Base-by-base conservation (phyloP, 2,888 invertebrate genomes). In the Philonicus albiceps region DNA sequence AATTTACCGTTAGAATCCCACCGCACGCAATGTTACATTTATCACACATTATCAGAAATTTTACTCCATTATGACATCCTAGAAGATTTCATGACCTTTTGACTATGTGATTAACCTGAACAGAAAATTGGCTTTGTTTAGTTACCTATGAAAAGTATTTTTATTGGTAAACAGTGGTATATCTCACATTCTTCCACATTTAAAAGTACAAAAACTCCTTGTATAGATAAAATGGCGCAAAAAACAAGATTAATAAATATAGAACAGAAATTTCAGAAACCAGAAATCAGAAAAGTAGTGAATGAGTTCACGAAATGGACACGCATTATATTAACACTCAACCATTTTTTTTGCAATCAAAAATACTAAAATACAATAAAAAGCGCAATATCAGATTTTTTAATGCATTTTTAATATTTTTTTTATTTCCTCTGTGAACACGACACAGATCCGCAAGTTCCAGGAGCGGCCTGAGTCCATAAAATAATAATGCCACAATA, bases 361-460 rank as follows among this genome's bases (percentile, higher is more conserved):
- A 80, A 80, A 31, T 80, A 80, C 80, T 80, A 43, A 49, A 53
- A 80, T 53, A 80, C 80, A 80, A 1, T 80, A 49, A 80, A 80
- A 80, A 80, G 80, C 80, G 16, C 27, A 49, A 80, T 22, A 30
- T 80, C 31, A 31, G 53, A 80, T 80, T 74, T 31, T 74, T 30
- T 74, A 49, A 49, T 80, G 80, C 16, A 80, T 80, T 80, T 80
- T 80, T 80, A 49, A 49, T 49, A 53, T 76, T 76, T 76, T 49
- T 49, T 80, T 40, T 31, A 40, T 80, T 80, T 27, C 19, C 43
- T 74, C 37, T 34, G 64, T 27, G 64, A 64, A 64, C 64, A 27
- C 64, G 27, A 64, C 64, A 64, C 27, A 64, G 64, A 64, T 64
- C 27, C 22, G 64, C 19, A 64, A 22, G 3, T 27, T 64, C 27